A percentile compares a stretch with the other conserved stretches of the same genome.
These are phyloP conservation scores for Acanthis flammea DNA, from an alignment of 2,797 vertebrate genomes.

Conservation along the genomic window DNA sequence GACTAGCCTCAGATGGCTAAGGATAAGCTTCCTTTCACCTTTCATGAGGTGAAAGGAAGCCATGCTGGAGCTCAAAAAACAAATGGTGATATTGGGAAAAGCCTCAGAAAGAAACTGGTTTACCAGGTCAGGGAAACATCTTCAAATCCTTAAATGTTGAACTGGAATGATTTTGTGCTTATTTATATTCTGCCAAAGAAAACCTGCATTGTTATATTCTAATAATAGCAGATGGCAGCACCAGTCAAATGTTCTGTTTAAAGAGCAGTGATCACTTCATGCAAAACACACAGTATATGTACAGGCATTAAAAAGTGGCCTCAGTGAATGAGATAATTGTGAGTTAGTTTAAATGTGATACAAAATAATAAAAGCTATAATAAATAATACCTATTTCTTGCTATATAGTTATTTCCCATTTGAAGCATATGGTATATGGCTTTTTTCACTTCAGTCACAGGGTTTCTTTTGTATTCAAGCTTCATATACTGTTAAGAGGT, in stretches of 20 bases:
- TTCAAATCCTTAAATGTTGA: neutral
- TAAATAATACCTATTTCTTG: neutral
- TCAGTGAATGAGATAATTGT: neutral
- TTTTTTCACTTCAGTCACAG: neutral
- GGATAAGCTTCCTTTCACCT: neutral
- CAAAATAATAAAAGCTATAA: neutral
- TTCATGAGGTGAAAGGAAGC: neutral
- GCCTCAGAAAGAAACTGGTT: neutral
- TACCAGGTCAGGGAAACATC: neutral
- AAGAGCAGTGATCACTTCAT: neutral
- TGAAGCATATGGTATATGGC: neutral
- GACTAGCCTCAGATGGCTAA: neutral
- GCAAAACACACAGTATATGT: neutral
- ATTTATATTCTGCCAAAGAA: neutral
- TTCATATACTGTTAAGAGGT: slow-evolving; percentile 33
- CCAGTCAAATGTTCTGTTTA: neutral
- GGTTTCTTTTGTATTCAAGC: slow-evolving; percentile 23
- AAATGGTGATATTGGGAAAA: neutral
- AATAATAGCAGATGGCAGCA: neutral
- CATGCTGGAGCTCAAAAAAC: neutral
- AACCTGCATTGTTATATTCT: neutral
- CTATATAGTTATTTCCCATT: neutral
- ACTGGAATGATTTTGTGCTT: slow-evolving; percentile 37
- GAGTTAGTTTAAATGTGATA: neutral
- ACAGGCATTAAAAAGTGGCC: neutral